Evolutionary conservation across 2,888 invertebrate species (phyloP).

Genomic region (Gortyna flavago): DNA sequence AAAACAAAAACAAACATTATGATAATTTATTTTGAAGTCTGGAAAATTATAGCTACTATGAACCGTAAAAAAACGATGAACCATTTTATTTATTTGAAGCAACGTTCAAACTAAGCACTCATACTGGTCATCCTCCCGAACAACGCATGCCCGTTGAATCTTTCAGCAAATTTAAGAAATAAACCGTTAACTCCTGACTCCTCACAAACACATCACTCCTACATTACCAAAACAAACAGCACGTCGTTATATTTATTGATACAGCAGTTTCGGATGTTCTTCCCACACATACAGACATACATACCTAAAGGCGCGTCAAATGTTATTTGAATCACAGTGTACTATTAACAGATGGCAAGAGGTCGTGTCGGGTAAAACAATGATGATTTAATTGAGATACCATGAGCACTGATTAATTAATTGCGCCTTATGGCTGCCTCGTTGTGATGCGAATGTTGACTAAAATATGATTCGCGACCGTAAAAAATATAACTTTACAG

Average conservation of each 20-base stretch:
- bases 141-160: neutral
- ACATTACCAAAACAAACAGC: constrained; percentile 22
- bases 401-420: neutral
- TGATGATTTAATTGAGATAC: constrained; percentile 18
- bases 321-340: constrained; percentile 19
- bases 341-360: constrained; percentile 15
- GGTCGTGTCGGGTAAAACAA: constrained; percentile 15
- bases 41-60: too few species aligned
- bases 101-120: neutral
- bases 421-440: neutral
- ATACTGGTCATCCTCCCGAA: neutral
- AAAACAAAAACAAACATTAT: too few species aligned
- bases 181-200: constrained; percentile 9
- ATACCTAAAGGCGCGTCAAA: neutral
- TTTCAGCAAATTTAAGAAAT: constrained; percentile 1
- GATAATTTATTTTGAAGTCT: too few species aligned
- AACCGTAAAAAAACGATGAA: too few species aligned
- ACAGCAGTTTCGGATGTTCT: constrained; percentile 34
- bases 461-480: too few species aligned
- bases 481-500: too few species aligned
- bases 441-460: neutral
- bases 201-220: constrained; percentile 31
- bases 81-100: too few species aligned
- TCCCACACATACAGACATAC: constrained; percentile 19
- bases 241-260: constrained; percentile 41